phyloP scores from a whole-genome alignment of 2,797 vertebrate genomes.

The Anomalospiza imberbis region DNA sequence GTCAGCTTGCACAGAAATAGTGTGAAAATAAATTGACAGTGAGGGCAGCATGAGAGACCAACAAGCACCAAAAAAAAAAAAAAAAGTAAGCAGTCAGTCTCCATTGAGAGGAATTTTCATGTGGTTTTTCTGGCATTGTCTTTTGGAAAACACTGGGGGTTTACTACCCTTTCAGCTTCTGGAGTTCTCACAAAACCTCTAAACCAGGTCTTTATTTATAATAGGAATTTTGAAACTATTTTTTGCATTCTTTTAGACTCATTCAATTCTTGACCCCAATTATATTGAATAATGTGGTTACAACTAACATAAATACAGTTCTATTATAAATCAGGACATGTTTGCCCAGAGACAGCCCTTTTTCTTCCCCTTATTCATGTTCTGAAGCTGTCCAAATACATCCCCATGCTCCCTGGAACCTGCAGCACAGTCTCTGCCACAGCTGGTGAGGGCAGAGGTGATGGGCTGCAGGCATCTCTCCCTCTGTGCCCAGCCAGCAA shows the following conservation, averaged over 20 bases:
- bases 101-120: conserved; percentile 30
- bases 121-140: conserved; percentile 47
- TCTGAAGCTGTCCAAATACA: conserved; percentile 26
- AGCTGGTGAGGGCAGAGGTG: not conserved
- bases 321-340: conserved; percentile 8
- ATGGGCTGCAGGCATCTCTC: not conserved
- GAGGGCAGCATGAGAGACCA: not conserved
- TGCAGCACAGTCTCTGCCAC: not conserved
- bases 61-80: not conserved
- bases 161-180: conserved; percentile 57
- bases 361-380: not conserved
- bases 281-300: conserved; percentile 57
- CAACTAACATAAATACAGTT: conserved; percentile 47
- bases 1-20: not conserved
- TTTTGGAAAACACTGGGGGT: conserved; percentile 40
- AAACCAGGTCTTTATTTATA: conserved; percentile 60
- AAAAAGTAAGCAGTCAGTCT: not conserved
- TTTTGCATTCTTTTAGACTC: conserved; percentile 48
- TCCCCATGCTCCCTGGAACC: not conserved
- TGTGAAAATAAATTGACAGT: not conserved
- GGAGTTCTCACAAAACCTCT: conserved; percentile 56
- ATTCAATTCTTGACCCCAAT: conserved; percentile 56
- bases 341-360: conserved; percentile 10
- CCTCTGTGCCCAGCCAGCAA: not conserved
- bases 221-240: conserved; percentile 55